Conservation (phyloP, 2,113 vertebrate genomes). For the Campylomormyrus tamandua region DNA sequence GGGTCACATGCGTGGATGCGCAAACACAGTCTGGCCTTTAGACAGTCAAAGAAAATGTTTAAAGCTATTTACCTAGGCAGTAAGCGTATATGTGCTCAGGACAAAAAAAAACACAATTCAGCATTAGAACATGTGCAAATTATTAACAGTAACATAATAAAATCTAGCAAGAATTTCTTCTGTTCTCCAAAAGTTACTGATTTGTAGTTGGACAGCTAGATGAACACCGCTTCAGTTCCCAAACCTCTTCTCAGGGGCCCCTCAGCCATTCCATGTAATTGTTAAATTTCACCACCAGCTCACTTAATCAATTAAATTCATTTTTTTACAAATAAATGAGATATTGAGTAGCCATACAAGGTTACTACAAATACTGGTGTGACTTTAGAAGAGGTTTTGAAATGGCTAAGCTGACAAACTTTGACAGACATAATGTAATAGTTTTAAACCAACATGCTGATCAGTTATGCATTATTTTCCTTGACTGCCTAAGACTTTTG, state of each 20-base stretch:
- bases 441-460: not conserved
- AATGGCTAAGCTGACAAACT: not conserved
- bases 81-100: not conserved
- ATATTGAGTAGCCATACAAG: not conserved
- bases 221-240: not conserved
- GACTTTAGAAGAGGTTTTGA: not conserved
- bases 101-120: not conserved
- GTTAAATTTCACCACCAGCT: not conserved
- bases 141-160: not conserved
- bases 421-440: not conserved
- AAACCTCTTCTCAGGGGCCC: not conserved
- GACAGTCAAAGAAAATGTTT: not conserved
- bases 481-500: not conserved
- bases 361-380: not conserved
- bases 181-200: not conserved
- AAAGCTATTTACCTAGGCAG: not conserved
- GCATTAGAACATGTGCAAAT: not conserved
- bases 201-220: not conserved
- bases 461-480: not conserved
- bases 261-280: not conserved
- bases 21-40: not conserved
- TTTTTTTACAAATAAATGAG: not conserved
- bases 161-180: not conserved
- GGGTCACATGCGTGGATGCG: not conserved
- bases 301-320: not conserved